A percentile compares a stretch with the other conserved stretches of the same genome.
phyloP scores from a whole-genome alignment of 2,888 invertebrate species.

The Tanytarsus gracilentus region DNA sequence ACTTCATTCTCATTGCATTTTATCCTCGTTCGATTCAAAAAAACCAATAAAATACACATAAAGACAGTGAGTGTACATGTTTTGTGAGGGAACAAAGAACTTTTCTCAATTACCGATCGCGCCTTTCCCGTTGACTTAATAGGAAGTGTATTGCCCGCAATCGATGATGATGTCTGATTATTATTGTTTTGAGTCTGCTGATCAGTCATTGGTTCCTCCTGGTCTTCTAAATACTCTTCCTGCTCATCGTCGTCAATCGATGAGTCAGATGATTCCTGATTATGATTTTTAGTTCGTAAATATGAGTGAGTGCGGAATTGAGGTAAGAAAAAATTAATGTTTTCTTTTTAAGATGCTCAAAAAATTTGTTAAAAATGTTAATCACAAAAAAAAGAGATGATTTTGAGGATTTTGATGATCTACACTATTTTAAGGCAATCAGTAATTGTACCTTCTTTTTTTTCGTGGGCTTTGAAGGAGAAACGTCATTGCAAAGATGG shows the following conservation, averaged over 20 bases:
- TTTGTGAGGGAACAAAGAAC: no score
- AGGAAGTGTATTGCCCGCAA: conserved; percentile 10
- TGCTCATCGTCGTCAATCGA: conserved; percentile 25
- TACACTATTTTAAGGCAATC: no score
- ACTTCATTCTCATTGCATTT: no score
- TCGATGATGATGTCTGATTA: neutral
- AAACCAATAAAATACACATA: no score
- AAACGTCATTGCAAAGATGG: conserved; percentile 17
- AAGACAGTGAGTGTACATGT: no score
- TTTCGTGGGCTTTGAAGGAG: neutral
- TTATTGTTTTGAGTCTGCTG: conserved; percentile 20
- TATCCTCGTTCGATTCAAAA: no score
- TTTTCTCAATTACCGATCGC: conserved; percentile 28
- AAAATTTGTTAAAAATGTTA: no score
- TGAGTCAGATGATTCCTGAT: conserved; percentile 27
- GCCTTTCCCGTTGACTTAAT: conserved; percentile 20
- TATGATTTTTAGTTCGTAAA: neutral
- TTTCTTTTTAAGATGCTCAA: no score
- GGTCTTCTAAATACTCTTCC: conserved; percentile 21
- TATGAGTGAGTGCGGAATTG: neutral
- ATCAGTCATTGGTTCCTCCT: conserved; percentile 27
- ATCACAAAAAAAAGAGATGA: no score
- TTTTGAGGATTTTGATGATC: no score
- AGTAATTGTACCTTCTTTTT: conserved; percentile 24
- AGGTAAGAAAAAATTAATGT: neutral